Base-by-base conservation (phyloP, 2,113 vertebrate genomes). In the Coryphaenoides rupestris region DNA sequence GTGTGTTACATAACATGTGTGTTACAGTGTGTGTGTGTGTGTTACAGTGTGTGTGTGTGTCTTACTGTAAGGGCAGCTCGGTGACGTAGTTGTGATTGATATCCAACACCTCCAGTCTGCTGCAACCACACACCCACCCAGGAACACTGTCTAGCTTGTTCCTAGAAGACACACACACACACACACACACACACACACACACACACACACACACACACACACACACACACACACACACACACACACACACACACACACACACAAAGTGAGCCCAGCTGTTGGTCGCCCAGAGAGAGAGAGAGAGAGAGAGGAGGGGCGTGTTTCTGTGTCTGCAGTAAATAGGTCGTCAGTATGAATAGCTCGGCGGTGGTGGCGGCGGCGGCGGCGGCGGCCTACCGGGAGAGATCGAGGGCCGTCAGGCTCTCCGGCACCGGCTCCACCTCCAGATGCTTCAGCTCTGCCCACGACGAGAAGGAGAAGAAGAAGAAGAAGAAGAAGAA, bases 71-170 rank as follows among this genome's bases (percentile, higher is more conserved):
- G 56, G 96, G 95, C 66, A 98, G 92, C 62, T 96, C 95, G 17
- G 78, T 73, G 57, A 99, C 91, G 70, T 74, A 89, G 86, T 99
- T 99, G 77, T 94, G 93, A 79, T 91, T 91, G 81, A 97, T 82
- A 81, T 99, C 94, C 83, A 99, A 69, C 75, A 95, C 94, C 83
- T 99, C 97, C 63, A 99, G 87, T 64, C 90, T 93, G 79, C 80
- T 90, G 87, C 94, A 93, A 67, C 97, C 94, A 84, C 92, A 93
- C 50, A 96, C 82, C 95, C 97, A 98, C 49, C 94, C 92, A 14
- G 96, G 95, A 59, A 98, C 84, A 55, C 63, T 89, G 77, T 89
- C 91, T 80, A 98, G 83, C 71, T 82, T 80, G 89, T 99, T 99
- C 89, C 97, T 99, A 66, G 15, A 64, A 65, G 6, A 72, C 67